Conservation (phyloP, 2,797 vertebrate genomes). For the Clarias laeviceps region DNA sequence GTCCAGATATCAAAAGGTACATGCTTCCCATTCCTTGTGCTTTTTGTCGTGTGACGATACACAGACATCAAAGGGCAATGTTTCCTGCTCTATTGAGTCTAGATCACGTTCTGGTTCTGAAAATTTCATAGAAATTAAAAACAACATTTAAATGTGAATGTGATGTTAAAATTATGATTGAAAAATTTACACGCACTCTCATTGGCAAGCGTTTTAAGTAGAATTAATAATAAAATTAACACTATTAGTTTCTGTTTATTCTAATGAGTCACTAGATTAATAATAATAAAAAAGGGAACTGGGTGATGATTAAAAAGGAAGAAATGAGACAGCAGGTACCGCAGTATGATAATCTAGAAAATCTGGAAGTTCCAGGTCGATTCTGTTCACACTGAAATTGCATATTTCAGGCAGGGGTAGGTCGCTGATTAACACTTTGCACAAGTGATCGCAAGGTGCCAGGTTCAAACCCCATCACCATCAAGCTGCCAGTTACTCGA, state of each 20-base stretch:
- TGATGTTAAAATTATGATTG: not conserved
- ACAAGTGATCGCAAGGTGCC: too few species aligned
- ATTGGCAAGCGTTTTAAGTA: not conserved
- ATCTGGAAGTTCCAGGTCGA: not conserved
- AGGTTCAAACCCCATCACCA: too few species aligned
- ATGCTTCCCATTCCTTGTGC: conserved; percentile 56
- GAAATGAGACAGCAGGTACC: not conserved
- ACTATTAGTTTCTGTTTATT: not conserved
- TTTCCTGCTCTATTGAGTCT: not conserved
- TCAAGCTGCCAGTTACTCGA: too few species aligned
- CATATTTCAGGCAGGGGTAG: not conserved
- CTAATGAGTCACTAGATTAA: not conserved
- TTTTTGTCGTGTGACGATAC: not conserved
- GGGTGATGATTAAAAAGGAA: not conserved
- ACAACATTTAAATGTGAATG: not conserved
- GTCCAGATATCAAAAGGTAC: conserved; percentile 48
- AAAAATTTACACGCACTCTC: not conserved
- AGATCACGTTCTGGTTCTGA: not conserved
- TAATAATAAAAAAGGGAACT: not conserved
- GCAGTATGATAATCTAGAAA: not conserved
- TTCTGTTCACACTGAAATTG: not conserved
- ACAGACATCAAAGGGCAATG: not conserved
- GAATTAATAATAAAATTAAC: not conserved
- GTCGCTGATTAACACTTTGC: too few species aligned
- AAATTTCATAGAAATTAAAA: not conserved